Evolutionary conservation across 2,113 vertebrate genomes (phyloP).

Genomic region (Cisticola juncidis): DNA sequence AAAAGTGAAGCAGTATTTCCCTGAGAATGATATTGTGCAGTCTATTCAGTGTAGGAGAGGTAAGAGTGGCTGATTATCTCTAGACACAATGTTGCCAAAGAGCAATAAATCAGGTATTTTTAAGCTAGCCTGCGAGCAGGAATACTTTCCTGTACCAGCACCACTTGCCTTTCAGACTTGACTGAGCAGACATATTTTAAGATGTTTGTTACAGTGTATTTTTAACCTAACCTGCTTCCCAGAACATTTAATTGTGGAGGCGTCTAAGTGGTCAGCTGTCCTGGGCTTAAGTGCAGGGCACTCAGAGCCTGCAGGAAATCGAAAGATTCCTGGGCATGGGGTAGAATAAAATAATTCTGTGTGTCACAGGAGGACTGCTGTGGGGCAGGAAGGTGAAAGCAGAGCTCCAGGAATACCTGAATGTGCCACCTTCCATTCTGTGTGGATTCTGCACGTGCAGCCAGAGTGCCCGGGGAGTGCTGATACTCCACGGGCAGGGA

Average conservation of each 20-base stretch:
- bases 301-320: not conserved
- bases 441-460: not conserved
- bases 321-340: not conserved
- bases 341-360: not conserved
- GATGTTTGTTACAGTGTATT: not conserved
- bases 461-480: not conserved
- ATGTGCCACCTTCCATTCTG: not conserved
- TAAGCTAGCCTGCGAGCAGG: not conserved
- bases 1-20: not conserved
- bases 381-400: not conserved
- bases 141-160: not conserved
- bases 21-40: not conserved
- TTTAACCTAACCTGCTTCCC: constrained; percentile 1
- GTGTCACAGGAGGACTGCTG: not conserved
- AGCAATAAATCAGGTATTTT: not conserved
- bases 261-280: not conserved
- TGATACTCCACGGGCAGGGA: not conserved
- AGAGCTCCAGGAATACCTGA: not conserved
- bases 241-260: not conserved
- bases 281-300: not conserved
- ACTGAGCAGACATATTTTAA: not conserved
- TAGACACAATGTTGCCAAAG: not conserved
- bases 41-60: not conserved
- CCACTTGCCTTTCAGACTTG: not conserved
- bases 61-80: not conserved